Percentiles rank a stretch among this genome's conserved stretches.
These are phyloP conservation scores for Habropoda laboriosa DNA, from an alignment of 1,140 invertebrate genomes.

Conservation along the genomic window DNA sequence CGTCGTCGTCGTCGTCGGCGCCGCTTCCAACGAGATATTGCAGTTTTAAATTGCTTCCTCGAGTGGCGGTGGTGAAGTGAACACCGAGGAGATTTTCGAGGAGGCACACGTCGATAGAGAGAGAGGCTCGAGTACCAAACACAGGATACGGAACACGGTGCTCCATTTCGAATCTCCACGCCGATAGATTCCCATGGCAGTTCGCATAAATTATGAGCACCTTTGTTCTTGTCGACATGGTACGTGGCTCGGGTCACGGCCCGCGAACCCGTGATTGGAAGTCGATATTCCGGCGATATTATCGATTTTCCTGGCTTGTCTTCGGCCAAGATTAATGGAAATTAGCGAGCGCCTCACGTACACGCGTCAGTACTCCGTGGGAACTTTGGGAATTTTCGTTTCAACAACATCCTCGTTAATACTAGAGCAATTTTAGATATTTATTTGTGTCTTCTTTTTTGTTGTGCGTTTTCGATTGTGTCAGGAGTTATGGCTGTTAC, in stretches of 20 bases:
- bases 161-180: not conserved
- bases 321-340: constrained; percentile 44
- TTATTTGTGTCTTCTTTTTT: too few species aligned
- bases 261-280: constrained; percentile 33
- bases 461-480: too few species aligned
- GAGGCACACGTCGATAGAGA: not conserved
- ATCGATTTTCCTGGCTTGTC: constrained; percentile 44
- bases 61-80: too few species aligned
- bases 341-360: constrained; percentile 28
- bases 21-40: too few species aligned
- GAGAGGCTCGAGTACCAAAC: not conserved
- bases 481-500: too few species aligned
- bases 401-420: not conserved
- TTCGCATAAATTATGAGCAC: constrained; percentile 37
- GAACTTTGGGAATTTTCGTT: not conserved
- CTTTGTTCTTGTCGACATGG: constrained; percentile 41
- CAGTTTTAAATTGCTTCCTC: not conserved
- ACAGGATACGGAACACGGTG: too few species aligned
- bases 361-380: not conserved
- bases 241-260: constrained; percentile 3
- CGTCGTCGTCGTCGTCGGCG: not conserved
- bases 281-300: constrained; percentile 44
- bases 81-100: not conserved
- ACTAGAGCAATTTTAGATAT: too few species aligned
- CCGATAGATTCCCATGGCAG: not conserved